Evolutionary conservation across 92 coral and sea anemone genomes (phyloP).

Genomic region (Plumapathes pennacea): DNA sequence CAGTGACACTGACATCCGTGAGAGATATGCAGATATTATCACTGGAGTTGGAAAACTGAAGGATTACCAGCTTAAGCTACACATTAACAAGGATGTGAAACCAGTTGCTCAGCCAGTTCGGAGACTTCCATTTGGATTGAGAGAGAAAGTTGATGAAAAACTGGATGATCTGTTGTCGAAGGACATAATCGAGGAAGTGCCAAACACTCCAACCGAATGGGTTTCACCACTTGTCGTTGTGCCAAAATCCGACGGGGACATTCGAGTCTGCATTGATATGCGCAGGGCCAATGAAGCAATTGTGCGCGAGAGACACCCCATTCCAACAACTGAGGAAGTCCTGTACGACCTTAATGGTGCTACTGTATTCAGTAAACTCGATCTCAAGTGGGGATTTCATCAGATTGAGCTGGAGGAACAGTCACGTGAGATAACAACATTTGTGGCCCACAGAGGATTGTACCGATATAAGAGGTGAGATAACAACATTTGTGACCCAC

Average conservation of each 20-base stretch:
- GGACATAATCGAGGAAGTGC: constrained; percentile 43
- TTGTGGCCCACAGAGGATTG: constrained; percentile 38
- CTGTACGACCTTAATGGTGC: constrained; percentile 38
- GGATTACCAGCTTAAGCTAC: constrained; percentile 39
- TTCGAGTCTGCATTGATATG: constrained; percentile 41
- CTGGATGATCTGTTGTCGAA: constrained; percentile 38
- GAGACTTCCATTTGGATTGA: constrained; percentile 46
- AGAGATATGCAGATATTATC: constrained; percentile 9
- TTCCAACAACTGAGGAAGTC: constrained; percentile 36
- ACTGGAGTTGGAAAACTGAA: constrained; percentile 53
- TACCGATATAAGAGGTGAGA: constrained; percentile 23
- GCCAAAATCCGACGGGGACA: constrained; percentile 35
- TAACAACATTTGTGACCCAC: constrained; percentile 52
- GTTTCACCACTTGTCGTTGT: constrained; percentile 39
- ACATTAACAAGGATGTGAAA: constrained; percentile 19
- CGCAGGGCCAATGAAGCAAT: constrained; percentile 35
- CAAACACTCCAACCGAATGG: constrained; percentile 42
- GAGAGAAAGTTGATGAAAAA: constrained; percentile 42
- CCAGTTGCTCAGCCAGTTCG: constrained; percentile 36
- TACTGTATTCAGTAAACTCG: constrained; percentile 25
- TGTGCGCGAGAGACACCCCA: constrained; percentile 37
- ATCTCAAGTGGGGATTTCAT: constrained; percentile 48
- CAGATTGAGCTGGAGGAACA: constrained; percentile 34
- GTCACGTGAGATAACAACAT: constrained; percentile 32
- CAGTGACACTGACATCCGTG: constrained; percentile 22